Evolutionary conservation across 2,797 vertebrate genomes (phyloP), one percentile per base, ranked within the genome.

Genomic region (Enteromius paludinosus): DNA sequence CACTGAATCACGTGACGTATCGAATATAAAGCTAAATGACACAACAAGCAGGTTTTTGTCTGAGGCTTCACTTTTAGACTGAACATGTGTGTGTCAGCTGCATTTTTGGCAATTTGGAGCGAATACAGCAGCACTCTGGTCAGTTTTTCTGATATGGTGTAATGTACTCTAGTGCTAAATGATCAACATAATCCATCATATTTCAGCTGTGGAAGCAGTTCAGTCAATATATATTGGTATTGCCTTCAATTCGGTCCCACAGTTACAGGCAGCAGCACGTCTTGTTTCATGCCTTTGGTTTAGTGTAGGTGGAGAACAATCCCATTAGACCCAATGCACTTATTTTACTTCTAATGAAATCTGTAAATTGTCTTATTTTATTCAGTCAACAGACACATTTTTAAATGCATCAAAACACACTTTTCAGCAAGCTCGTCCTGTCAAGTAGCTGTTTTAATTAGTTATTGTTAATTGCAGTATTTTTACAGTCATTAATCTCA

Each of bases 151-250:
- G 33, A 4, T 41, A 17, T 7, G 33, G 52, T 74, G n/a, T 49
- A 71, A 49, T 30, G 25, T 30, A 47, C 17, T 30, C 69, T 18
- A 17, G 30, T 9, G 20, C 49, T 74, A 17, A 74, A 74, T 74
- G 49, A 38, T 38, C 12, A 74, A 38, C 71, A 38, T 38, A 74
- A 59, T 74, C 14, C 47, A 59, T 74, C 72, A 74, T 41, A 74
- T 74, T 74, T 74, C n/a, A 74, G 33, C 52, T 25, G 33, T 41
- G 72, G 72, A 54, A 74, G 52, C 52, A 74, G 20, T 74, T 74
- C 33, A 59, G n/a, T 74, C 72, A 59, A 74, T 74, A 74, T 59
- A 41, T 74, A 74, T 74, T 56, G 52, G 59, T 56, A 25, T 59
- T 59, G 33, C 72, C 14, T 41, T 74, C 30, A 56, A 23, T 74